Base-by-base conservation (phyloP, 1,140 invertebrate species). In the Hormaphis cornu region DNA sequence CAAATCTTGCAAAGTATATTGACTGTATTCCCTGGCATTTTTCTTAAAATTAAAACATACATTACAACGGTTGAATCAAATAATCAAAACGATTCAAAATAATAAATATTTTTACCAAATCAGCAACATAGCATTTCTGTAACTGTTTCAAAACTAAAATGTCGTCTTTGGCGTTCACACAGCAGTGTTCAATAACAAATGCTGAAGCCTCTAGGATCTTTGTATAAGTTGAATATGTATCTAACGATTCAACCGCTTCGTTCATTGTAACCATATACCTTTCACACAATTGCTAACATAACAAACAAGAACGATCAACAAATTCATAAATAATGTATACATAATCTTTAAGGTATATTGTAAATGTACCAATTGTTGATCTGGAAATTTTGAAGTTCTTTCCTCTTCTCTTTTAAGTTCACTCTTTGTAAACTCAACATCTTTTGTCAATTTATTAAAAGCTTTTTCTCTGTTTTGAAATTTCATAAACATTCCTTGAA, bases 381-480 rank as follows among this genome's bases (percentile, higher is more conserved):
- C 26, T 16, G 1, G 12, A 5, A 33, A 66, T 35, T 48, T 35
- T 0, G 30, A 35, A 0, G 44, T 22, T 10, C 12, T 66, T 22
- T 50, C 61, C 9, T 50, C 14, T 66, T 50, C 61, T 12, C 10
- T 50, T 35, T 35, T 48, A 22, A 66, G 18, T 66, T 48, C 28
- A 66, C 18, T 50, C n/a, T 18, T 1, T 10, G 7, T 50, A 14
- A 46, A 66, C 18, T 50, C 44, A 1, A 35, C 2, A 48, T 66
- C 61, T 66, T 50, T 50, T 8, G n/a, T 6, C 20, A 66, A n/a
- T 50, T 50, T 50, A 35, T 66, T 20, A 48, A 20, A 22, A 24
- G 44, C 44, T 22, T 35, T 16, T 66, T 66, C 18, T 16, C n/a
- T 33, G 14, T 66, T 35, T 66, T 66, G 44, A 48, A 50, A 66